Percentiles rank a stretch among this genome's conserved stretches.
phyloP scores from a whole-genome alignment of 2,113 vertebrate genomes.

The Dryoscopus gambensis region DNA sequence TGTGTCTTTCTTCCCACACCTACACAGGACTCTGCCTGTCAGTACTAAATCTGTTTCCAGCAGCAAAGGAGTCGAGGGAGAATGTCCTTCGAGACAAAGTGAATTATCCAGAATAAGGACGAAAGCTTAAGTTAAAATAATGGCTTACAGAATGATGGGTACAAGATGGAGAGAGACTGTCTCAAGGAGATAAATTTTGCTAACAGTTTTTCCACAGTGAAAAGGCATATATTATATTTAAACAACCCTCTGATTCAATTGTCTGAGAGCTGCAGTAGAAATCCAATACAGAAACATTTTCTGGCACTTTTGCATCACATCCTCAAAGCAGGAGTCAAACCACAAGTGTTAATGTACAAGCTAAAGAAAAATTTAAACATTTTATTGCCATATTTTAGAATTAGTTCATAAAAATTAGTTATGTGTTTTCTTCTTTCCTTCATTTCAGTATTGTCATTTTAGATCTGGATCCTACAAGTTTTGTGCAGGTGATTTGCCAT shows the following conservation, averaged over 20 bases:
- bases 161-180: background rate
- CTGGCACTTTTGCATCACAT: background rate
- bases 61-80: background rate
- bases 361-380: background rate
- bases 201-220: background rate
- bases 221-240: background rate
- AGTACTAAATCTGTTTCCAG: constrained; percentile 9
- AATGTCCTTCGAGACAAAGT: background rate
- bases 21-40: constrained; percentile 14
- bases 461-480: background rate
- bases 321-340: background rate
- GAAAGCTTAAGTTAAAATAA: constrained; percentile 8
- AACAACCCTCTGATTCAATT: background rate
- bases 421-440: background rate
- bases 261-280: background rate
- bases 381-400: background rate
- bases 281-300: background rate
- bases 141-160: background rate
- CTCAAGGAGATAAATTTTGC: background rate
- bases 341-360: background rate
- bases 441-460: background rate
- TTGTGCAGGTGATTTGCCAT: background rate
- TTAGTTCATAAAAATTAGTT: background rate
- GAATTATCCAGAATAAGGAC: constrained; percentile 1
- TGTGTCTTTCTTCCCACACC: constrained; percentile 38